Percentiles rank a stretch among this genome's conserved stretches.
Evolutionary conservation across 2,797 vertebrate species (phyloP).

Genomic region (Acrossocheilus wenchowensis): DNA sequence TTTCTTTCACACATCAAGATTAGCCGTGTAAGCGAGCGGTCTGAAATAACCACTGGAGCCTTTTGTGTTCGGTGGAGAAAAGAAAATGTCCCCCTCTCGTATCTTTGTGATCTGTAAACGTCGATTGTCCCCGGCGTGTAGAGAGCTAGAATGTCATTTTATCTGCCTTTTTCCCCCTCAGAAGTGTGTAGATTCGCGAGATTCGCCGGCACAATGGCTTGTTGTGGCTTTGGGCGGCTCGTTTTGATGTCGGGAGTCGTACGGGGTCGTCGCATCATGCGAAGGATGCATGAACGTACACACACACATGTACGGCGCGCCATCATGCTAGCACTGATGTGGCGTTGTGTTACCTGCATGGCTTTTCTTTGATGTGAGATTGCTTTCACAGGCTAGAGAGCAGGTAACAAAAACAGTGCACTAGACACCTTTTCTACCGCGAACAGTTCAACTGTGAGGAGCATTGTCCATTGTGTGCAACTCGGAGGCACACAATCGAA

Average conservation of each 20-base stretch:
- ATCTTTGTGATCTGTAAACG: conserved; percentile 57
- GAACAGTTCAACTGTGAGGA: conserved; percentile 62
- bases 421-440: conserved; percentile 63
- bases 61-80: conserved; percentile 49
- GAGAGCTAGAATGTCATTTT: conserved; percentile 37
- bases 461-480: conserved; percentile 64
- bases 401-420: conserved; percentile 59
- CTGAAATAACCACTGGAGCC: conserved; percentile 53
- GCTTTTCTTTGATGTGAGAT: conserved; percentile 66
- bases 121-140: conserved; percentile 50
- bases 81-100: conserved; percentile 47
- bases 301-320: conserved; percentile 34
- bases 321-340: conserved; percentile 58
- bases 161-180: conserved; percentile 25
- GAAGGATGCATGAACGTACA: conserved; percentile 43
- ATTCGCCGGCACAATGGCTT: conserved; percentile 40
- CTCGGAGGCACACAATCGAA: conserved; percentile 61
- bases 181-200: conserved; percentile 39
- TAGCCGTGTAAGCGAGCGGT: conserved; percentile 48
- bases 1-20: conserved; percentile 51
- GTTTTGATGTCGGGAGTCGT: conserved; percentile 54
- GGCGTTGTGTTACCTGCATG: conserved; percentile 65
- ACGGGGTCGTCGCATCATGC: conserved; percentile 59
- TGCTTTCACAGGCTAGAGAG: conserved; percentile 65
- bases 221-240: conserved; percentile 25